Conservation (phyloP, 2,113 vertebrate genomes). For the Eurystomus gularis region DNA sequence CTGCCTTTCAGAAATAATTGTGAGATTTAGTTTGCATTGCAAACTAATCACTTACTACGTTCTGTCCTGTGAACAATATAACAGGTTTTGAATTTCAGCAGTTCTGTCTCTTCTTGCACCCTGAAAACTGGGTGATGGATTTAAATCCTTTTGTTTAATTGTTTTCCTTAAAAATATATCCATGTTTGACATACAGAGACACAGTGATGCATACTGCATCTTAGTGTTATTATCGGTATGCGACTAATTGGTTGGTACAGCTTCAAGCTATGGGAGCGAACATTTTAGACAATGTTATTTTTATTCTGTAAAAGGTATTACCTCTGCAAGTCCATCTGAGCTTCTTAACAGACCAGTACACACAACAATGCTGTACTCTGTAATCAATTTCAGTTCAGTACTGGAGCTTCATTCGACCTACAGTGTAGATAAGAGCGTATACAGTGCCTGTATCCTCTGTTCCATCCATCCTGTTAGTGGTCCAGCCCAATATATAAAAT, state of each 20-base stretch:
- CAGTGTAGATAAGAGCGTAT: not conserved
- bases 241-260: not conserved
- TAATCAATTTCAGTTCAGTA: not conserved
- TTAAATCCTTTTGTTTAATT: not conserved
- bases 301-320: not conserved
- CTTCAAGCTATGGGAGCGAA: not conserved
- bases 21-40: constrained; percentile 8
- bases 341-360: not conserved
- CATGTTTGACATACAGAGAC: not conserved
- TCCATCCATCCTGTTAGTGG: not conserved
- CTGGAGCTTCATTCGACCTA: not conserved
- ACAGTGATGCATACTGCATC: not conserved
- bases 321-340: not conserved
- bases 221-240: not conserved
- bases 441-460: not conserved
- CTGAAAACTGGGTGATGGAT: not conserved
- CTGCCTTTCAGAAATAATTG: constrained; percentile 22
- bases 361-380: not conserved
- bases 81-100: not conserved
- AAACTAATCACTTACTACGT: not conserved
- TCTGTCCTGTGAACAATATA: not conserved
- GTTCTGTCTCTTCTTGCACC: not conserved
- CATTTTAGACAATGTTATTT: not conserved
- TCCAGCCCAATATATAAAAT: not conserved
- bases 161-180: not conserved